Evolutionary conservation across 2,888 invertebrate genomes (phyloP).

Genomic region (Folsomia manolachei): DNA sequence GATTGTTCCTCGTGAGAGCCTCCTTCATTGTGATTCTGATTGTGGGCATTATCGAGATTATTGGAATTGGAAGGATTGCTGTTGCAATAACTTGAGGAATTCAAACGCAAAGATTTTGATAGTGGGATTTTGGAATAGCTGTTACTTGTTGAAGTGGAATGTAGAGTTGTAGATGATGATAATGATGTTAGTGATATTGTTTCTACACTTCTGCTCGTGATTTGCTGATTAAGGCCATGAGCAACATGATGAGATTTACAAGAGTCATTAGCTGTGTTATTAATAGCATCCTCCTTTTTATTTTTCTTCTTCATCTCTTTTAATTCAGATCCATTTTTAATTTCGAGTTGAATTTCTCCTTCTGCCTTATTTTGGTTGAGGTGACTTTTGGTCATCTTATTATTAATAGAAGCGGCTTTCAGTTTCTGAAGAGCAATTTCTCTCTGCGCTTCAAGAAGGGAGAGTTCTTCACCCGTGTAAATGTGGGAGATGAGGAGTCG

Average conservation of each 20-base stretch:
- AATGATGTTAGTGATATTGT: neutral
- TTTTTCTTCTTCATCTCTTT: slow-evolving; percentile 5
- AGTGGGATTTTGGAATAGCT: neutral
- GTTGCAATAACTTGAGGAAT: no score
- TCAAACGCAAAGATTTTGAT: neutral
- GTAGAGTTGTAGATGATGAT: neutral
- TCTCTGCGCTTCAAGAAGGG: slow-evolving; percentile 23
- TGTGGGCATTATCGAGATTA: neutral
- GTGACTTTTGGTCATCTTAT: neutral
- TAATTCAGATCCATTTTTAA: slow-evolving; percentile 13
- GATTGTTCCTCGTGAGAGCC: slow-evolving; percentile 4
- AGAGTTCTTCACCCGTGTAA: slow-evolving; percentile 27
- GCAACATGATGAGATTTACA: slow-evolving; percentile 28
- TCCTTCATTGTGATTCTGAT: neutral
- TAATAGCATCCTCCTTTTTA: neutral
- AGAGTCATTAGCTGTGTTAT: slow-evolving; percentile 5
- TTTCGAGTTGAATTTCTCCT: neutral
- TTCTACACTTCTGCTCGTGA: slow-evolving; percentile 21
- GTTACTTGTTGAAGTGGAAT: no score
- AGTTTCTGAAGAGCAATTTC: slow-evolving; percentile 15
- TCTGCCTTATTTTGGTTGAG: slow-evolving; percentile 7
- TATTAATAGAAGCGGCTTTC: neutral
- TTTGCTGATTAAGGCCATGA: slow-evolving; percentile 33
- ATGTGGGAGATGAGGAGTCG: slow-evolving; percentile 68
- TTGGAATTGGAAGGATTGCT: no score